Conservation (phyloP, 2,797 vertebrate species). For the Orestias chungarensis region DNA sequence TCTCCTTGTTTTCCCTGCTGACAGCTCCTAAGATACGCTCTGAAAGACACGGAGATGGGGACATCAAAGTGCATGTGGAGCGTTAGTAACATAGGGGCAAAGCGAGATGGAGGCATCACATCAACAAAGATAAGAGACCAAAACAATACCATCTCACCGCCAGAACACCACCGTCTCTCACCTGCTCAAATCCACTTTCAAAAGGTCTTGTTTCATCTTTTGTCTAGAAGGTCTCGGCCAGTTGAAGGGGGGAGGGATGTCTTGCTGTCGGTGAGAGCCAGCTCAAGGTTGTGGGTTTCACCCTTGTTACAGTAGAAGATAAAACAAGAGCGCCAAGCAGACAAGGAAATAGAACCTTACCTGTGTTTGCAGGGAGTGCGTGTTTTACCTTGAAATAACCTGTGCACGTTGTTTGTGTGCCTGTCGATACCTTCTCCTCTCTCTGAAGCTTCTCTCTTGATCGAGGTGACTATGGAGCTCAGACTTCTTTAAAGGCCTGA, state of each 20-base stretch:
- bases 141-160: slow-evolving; percentile 52
- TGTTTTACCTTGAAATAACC: slow-evolving; percentile 31
- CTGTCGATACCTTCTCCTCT: slow-evolving; percentile 38
- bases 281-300: not conserved
- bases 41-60: slow-evolving; percentile 3
- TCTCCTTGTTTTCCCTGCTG: slow-evolving; percentile 7
- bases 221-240: slow-evolving; percentile 57
- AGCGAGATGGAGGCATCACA: slow-evolving; percentile 61
- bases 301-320: slow-evolving; percentile 20
- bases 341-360: slow-evolving; percentile 1
- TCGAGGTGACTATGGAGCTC: slow-evolving; percentile 38
- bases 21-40: slow-evolving; percentile 4
- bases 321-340: slow-evolving; percentile 19
- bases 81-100: slow-evolving; percentile 60
- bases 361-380: slow-evolving; percentile 1
- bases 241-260: slow-evolving; percentile 32
- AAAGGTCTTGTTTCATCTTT: slow-evolving; percentile 65
- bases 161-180: slow-evolving; percentile 45
- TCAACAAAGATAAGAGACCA: slow-evolving; percentile 68
- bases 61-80: slow-evolving; percentile 75
- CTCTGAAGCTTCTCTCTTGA: slow-evolving; percentile 14
- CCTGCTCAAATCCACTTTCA: slow-evolving; percentile 62
- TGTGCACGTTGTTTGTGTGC: slow-evolving; percentile 10
- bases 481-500: slow-evolving; percentile 58
- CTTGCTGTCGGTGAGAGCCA: slow-evolving; percentile 3